Percentiles rank a stretch among this genome's conserved stretches.
These are phyloP conservation scores for Ylistrum balloti DNA, from an alignment of 1,140 invertebrate species.

Conservation along the genomic window DNA sequence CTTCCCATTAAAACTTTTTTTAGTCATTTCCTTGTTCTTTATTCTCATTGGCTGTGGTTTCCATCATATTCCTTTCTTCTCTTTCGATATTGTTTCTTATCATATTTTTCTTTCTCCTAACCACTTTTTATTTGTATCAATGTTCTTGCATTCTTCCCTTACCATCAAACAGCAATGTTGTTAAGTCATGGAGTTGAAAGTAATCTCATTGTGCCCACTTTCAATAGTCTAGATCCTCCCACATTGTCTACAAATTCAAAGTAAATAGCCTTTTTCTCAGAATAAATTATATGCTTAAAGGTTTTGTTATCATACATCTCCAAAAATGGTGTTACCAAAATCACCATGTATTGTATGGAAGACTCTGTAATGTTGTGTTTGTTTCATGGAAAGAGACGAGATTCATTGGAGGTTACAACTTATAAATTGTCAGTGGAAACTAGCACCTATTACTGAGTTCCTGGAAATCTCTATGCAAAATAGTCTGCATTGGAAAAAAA, in stretches of 20 bases:
- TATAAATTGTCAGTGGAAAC: not conserved
- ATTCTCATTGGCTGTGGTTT: no score
- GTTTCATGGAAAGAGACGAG: not conserved
- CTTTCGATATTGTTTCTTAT: no score
- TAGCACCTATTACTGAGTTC: not conserved
- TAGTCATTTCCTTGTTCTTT: no score
- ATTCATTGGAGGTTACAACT: not conserved
- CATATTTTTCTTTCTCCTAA: no score
- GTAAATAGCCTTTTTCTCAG: not conserved
- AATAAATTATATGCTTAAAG: not conserved
- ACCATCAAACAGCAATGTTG: no score
- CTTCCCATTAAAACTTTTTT: no score
- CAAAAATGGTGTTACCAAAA: not conserved
- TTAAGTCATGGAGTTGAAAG: not conserved
- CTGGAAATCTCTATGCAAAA: not conserved
- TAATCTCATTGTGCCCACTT: not conserved
- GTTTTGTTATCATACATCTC: conserved; percentile 9
- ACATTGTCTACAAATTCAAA: conserved; percentile 12
- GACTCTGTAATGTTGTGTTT: not conserved
- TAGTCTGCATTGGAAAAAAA: not conserved
- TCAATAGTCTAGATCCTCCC: not conserved
- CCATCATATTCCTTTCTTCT: not conserved
- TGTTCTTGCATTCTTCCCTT: no score
- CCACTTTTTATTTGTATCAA: no score
- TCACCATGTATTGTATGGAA: not conserved